Evolutionary conservation across 2,888 invertebrate species (phyloP).

Genomic region (Dryococelus australis): DNA sequence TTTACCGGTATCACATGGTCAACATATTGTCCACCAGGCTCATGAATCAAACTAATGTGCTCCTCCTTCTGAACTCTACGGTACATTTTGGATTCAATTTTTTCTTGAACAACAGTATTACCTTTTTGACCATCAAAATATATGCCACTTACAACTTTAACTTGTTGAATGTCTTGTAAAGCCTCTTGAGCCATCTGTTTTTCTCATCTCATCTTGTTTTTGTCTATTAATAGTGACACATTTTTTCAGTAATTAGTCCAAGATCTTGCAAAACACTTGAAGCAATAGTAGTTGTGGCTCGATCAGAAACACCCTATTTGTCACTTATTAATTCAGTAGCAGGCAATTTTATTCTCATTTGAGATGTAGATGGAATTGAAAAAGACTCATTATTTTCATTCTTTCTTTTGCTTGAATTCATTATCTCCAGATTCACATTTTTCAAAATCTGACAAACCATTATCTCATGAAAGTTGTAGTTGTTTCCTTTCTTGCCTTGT

Average conservation of each 20-base stretch:
- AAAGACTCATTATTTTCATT: background rate
- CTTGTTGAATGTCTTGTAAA: background rate
- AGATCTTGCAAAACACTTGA: background rate
- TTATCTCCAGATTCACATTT: background rate
- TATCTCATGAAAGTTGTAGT: background rate
- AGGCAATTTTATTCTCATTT: slow-evolving; percentile 21
- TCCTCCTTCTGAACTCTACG: slow-evolving; percentile 19
- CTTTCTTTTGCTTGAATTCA: background rate
- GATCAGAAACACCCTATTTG: background rate
- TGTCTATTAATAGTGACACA: background rate
- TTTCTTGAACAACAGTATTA: slow-evolving; percentile 3
- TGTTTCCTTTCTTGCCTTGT: background rate
- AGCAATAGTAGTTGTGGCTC: background rate
- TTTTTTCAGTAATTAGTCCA: background rate
- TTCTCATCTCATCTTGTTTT: slow-evolving; percentile 1
- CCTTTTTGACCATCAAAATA: slow-evolving; percentile 26
- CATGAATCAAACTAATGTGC: slow-evolving; percentile 28
- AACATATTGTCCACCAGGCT: slow-evolving; percentile 29
- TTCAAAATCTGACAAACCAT: background rate
- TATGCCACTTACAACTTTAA: background rate
- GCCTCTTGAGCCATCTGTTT: background rate
- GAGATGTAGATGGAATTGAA: slow-evolving; percentile 18
- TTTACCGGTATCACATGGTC: slow-evolving; percentile 25
- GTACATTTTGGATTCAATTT: slow-evolving; percentile 11
- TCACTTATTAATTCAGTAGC: background rate